Evolutionary conservation across 2,888 invertebrate genomes (phyloP).

Genomic region (Synergus japonicus): DNA sequence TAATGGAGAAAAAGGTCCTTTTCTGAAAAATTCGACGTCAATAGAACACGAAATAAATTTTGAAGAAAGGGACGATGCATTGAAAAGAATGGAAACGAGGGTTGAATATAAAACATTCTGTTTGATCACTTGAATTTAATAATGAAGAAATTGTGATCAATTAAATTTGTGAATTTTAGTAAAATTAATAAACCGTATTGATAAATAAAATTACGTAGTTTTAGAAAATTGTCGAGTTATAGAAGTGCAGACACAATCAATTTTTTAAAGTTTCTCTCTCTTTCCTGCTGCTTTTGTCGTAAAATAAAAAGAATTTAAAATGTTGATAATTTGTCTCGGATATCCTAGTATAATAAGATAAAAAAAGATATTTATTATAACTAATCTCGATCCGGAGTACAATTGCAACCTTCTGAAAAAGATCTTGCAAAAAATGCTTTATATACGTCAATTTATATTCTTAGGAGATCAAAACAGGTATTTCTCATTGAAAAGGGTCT

Average conservation of each 20-base stretch:
- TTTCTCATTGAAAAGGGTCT: conserved; percentile 15
- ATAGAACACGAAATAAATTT: not conserved
- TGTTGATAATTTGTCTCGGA: no score
- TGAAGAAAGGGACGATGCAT: not conserved
- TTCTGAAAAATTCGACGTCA: not conserved
- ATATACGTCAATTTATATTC: conserved; percentile 3
- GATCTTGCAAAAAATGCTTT: not conserved
- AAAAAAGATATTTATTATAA: no score
- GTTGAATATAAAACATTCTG: not conserved
- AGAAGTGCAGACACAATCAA: no score
- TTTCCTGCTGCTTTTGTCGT: no score
- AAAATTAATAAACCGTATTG: not conserved
- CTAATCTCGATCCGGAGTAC: not conserved
- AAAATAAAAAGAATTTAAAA: no score
- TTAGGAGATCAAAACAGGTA: conserved; percentile 13
- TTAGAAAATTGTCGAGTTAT: no score
- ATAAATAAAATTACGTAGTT: no score
- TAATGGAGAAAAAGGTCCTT: not conserved
- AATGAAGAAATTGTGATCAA: not conserved
- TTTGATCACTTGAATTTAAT: not conserved
- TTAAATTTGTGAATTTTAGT: not conserved
- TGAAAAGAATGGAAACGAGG: not conserved
- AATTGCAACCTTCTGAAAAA: not conserved
- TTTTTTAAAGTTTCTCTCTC: no score
- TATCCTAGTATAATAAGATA: no score